Evolutionary conservation across 2,797 vertebrate genomes (phyloP), one percentile per base, ranked within the genome.

Genomic region (Streptopelia turtur): DNA sequence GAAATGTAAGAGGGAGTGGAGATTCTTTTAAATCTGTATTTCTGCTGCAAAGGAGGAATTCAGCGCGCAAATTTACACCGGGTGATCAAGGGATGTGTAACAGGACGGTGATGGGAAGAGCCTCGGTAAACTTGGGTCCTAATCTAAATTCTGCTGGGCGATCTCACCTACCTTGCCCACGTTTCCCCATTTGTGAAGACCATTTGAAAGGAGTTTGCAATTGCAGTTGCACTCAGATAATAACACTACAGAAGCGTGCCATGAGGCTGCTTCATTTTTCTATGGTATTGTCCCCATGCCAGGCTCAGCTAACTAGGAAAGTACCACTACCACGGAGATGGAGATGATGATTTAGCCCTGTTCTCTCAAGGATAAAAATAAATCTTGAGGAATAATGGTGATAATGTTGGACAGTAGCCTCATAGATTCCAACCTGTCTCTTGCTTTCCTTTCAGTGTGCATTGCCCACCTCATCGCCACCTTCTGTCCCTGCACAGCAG

Each of bases 21-120:
- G 39, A 41, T 50, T 41, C 13, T 69, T 15, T 31, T 0, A 43
- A 33, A 53, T 15, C 1, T 33, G 8, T 53, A 8, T 63, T 91
- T 94, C 63, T 90, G 63, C 47, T 87, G 84, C 30, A 31, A 53
- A 50, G 41, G n/a, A n/a, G n/a, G 45, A 68, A 35, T 53, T 82
- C 15, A 16, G 28, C 12, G 41, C 63, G 47, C 14, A 49, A 11
- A 61, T 64, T 45, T 37, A 20, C 18, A 11, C 25, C 28, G 57
- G 31, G 12, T 39, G n/a, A 68, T 68, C n/a, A 15, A 87, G 49
- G 30, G n/a, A 16, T 68, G 63, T 28, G 17, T 69, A 27, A 16
- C 14, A 47, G 31, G 37, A 41, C 31, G 18, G 28, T 33, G 72
- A 59, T 37, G 35, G 52, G 31, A 55, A 63, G 15, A 49, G 13